Percentiles rank a stretch among this genome's conserved stretches.
These are phyloP conservation scores for Lordiphosa mommai DNA, from an alignment of 1,140 invertebrate genomes.

Conservation along the genomic window DNA sequence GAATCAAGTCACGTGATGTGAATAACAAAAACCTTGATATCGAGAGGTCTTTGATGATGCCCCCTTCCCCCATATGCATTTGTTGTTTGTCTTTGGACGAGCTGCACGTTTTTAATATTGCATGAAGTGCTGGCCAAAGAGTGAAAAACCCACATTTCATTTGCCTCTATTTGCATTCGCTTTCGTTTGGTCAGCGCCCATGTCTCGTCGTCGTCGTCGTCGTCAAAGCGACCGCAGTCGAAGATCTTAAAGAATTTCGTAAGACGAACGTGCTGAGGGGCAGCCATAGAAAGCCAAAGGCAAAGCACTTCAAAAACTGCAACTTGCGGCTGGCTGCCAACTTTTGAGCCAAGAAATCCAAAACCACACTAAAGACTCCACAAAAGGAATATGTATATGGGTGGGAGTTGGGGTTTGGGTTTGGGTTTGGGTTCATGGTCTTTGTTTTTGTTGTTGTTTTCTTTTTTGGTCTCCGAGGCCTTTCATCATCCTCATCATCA, in stretches of 20 bases:
- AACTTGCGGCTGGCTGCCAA: slow-evolving; percentile 59
- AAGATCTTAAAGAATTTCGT: slow-evolving; percentile 78
- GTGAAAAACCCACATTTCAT: slow-evolving; percentile 23
- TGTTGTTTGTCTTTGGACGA: slow-evolving; percentile 36
- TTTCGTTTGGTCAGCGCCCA: slow-evolving; percentile 36
- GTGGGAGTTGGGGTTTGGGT: slow-evolving; percentile 18
- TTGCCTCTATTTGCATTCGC: slow-evolving; percentile 55
- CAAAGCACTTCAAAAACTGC: slow-evolving; percentile 61
- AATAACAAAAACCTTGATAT: slow-evolving; percentile 62
- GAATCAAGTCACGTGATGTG: slow-evolving; percentile 79
- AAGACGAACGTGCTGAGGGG: slow-evolving; percentile 29
- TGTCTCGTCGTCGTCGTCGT: slow-evolving; percentile 21
- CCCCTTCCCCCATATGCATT: slow-evolving; percentile 3
- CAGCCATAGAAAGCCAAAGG: slow-evolving; percentile 14
- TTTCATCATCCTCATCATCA: slow-evolving; percentile 67
- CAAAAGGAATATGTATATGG: slow-evolving; percentile 45
- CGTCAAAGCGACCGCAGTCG: slow-evolving; percentile 76
- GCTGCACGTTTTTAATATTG: slow-evolving; percentile 62
- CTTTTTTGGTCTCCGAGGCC: slow-evolving; percentile 38
- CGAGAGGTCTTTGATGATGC: slow-evolving; percentile 29
- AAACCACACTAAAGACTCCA: slow-evolving; percentile 75
- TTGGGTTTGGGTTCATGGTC: slow-evolving; percentile 17
- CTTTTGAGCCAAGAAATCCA: slow-evolving; percentile 70
- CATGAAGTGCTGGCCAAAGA: slow-evolving; percentile 38
- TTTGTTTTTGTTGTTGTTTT: slow-evolving; percentile 1